Conservation (phyloP, 2,888 invertebrate species). For the Caenorhabditis uteleia region DNA sequence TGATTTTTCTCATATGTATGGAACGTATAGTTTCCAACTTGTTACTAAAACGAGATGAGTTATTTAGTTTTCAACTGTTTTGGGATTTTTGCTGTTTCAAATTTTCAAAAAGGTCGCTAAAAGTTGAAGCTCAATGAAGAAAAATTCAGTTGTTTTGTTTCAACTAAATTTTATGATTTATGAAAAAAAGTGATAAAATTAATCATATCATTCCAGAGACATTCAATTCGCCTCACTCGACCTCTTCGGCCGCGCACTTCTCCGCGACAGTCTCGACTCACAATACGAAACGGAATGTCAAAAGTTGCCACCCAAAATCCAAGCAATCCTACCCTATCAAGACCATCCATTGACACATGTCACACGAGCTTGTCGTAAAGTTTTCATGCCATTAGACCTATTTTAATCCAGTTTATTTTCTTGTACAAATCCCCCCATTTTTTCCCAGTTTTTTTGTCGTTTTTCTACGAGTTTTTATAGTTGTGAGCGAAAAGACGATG, state of each 20-base stretch:
- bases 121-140: too few species aligned
- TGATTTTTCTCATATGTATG: too few species aligned
- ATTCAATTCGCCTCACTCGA: slow-evolving; percentile 62
- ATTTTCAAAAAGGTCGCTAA: too few species aligned
- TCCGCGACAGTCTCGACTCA: slow-evolving; percentile 60
- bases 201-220: slow-evolving; percentile 52
- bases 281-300: slow-evolving; percentile 55
- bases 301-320: slow-evolving; percentile 58
- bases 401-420: slow-evolving; percentile 14
- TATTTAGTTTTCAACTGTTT: too few species aligned
- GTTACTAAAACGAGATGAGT: too few species aligned
- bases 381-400: slow-evolving; percentile 64
- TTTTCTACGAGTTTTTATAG: too few species aligned
- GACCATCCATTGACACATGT: slow-evolving; percentile 55
- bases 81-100: too few species aligned
- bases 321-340: slow-evolving; percentile 51
- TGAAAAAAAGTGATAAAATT: neutral
- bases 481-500: too few species aligned
- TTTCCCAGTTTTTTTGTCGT: neutral
- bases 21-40: too few species aligned
- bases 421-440: neutral
- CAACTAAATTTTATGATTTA: neutral
- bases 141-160: too few species aligned
- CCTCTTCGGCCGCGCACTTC: slow-evolving; percentile 55
- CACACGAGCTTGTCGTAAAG: slow-evolving; percentile 58